A percentile compares a stretch with the other conserved stretches of the same genome.
Conservation (phyloP, 2,797 vertebrate species). For the Falco rusticolus region DNA sequence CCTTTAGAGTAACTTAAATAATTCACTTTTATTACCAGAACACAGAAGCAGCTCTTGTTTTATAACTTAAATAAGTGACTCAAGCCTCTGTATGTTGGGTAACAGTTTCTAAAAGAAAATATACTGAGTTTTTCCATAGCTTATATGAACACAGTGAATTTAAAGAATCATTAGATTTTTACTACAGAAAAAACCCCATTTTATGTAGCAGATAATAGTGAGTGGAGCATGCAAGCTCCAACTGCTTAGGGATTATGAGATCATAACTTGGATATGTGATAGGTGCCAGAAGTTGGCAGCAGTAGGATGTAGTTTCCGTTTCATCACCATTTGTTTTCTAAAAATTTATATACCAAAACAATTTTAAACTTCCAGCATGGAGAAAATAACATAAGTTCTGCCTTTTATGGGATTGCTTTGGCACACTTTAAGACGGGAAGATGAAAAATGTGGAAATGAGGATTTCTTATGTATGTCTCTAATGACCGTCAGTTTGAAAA, state of each 20-base stretch:
- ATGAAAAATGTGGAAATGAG: neutral
- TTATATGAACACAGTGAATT: neutral
- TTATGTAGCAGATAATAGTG: neutral
- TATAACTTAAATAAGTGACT: neutral
- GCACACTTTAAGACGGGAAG: neutral
- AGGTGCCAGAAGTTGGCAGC: neutral
- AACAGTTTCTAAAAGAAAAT: neutral
- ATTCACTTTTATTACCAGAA: neutral
- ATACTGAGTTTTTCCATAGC: neutral
- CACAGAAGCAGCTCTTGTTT: neutral
- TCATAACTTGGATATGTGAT: rapidly evolving
- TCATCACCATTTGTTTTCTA: neutral
- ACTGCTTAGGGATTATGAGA: neutral
- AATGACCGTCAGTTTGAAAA: neutral
- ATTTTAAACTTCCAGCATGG: neutral
- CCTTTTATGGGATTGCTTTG: neutral
- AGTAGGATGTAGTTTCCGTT: neutral
- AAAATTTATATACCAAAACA: neutral
- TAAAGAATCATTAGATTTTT: neutral
- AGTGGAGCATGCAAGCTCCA: neutral
- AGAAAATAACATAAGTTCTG: neutral
- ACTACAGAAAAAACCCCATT: neutral
- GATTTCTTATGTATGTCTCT: neutral
- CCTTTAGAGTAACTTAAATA: neutral
- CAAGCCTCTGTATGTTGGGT: neutral